Percentiles rank a stretch among this genome's conserved stretches.
phyloP scores from a whole-genome alignment of 2,888 invertebrate species.

The Diaperis boleti region DNA sequence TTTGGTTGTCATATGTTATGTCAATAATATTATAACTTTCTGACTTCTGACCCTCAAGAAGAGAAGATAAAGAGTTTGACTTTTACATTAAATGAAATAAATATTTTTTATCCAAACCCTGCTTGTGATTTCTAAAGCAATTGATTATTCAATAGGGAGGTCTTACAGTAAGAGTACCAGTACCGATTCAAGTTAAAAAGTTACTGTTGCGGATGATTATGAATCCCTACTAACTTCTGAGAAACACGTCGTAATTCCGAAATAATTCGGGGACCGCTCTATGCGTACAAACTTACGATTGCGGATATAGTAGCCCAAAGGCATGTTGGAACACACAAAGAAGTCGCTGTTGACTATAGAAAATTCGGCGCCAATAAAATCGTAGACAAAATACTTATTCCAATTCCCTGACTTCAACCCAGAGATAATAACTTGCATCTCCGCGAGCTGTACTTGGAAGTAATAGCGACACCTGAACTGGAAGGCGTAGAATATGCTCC shows the following conservation, averaged over 20 bases:
- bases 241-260: background rate
- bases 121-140: too few relatives aligned
- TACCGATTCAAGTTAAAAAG: too few relatives aligned
- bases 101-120: too few relatives aligned
- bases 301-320: background rate
- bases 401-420: conserved; percentile 1
- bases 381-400: background rate
- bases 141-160: too few relatives aligned
- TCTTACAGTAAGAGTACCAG: too few relatives aligned
- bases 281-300: conserved; percentile 7
- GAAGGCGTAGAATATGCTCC: background rate
- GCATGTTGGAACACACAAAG: background rate
- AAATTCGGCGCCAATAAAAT: conserved; percentile 4
- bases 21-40: too few relatives aligned
- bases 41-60: too few relatives aligned
- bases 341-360: too few relatives aligned
- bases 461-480: conserved; percentile 5
- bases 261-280: background rate
- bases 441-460: background rate
- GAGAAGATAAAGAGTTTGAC: too few relatives aligned
- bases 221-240: background rate
- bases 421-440: background rate
- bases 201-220: background rate
- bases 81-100: too few relatives aligned
- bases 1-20: too few relatives aligned